Evolutionary conservation across 1,140 invertebrate genomes (phyloP).

Genomic region (Drosophila repleta): DNA sequence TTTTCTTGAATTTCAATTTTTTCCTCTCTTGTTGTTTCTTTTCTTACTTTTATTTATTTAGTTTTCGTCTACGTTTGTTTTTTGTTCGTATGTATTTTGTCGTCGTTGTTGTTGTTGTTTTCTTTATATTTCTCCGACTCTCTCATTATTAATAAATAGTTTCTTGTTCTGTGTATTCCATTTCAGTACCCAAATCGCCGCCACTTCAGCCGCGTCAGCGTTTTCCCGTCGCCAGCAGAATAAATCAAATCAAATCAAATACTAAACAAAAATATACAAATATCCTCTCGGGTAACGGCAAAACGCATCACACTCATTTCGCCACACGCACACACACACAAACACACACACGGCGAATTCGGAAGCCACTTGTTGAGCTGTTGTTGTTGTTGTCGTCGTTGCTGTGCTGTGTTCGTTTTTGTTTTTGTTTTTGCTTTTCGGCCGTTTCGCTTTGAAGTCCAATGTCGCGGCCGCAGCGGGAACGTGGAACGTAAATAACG

Average conservation of each 20-base stretch:
- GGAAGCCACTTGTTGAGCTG: constrained; percentile 2
- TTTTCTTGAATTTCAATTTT: constrained; percentile 56
- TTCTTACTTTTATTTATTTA: constrained; percentile 66
- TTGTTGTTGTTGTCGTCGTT: too few species aligned
- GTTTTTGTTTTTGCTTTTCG: neutral
- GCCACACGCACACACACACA: neutral
- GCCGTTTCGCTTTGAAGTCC: constrained; percentile 13
- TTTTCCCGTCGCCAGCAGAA: constrained; percentile 32
- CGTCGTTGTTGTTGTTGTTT: too few species aligned
- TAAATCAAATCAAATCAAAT: neutral
- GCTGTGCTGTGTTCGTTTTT: too few species aligned
- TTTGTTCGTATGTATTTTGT: constrained; percentile 45
- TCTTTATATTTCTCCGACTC: constrained; percentile 55
- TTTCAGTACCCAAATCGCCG: constrained; percentile 70
- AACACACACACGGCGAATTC: neutral
- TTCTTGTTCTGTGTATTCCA: constrained; percentile 77
- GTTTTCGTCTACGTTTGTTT: constrained; percentile 62
- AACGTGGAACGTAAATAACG: constrained; percentile 21
- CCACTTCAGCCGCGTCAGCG: constrained; percentile 45
- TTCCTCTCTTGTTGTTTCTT: constrained; percentile 31
- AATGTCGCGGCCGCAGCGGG: constrained; percentile 27
- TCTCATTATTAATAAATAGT: constrained; percentile 81
- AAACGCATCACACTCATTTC: neutral
- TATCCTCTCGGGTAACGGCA: neutral
- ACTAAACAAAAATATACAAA: neutral